Base-by-base conservation (phyloP, 2,113 vertebrate species). In the Pangasianodon gigas region DNA sequence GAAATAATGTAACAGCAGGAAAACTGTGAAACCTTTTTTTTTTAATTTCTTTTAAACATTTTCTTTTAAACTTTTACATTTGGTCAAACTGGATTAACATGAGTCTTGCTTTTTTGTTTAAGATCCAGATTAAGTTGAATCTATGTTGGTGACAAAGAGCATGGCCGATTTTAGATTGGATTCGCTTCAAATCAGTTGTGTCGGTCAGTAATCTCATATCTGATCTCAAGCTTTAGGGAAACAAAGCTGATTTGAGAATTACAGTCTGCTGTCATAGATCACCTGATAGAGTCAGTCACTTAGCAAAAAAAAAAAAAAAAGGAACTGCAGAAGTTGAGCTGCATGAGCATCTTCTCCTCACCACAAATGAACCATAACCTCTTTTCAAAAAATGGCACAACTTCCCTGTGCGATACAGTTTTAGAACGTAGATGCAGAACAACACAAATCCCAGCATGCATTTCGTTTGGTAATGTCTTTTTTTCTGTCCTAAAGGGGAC, bases 401-500 rank as follows among this genome's bases (percentile, higher is more conserved):
- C 71, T 62, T 60, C 56, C 58, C n/a, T 88, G 41, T 79, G 74
- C 9, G 2, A 44, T 46, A 5, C 24, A 14, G 14, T 77, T 75
- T 29, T 56, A 13, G 60, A 19, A 58, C 7, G 32, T 10, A 3
- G 21, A 24, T 87, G 16, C 11, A 75, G 16, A 41, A 10, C n/a
- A 13, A 26, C n/a, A 52, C 32, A 18, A 56, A 32, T 44, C n/a
- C 32, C 18, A 62, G 85, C 37, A 41, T 21, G 14, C 1, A 16
- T 16, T 9, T 85, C 19, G 52, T 85, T 29, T 26, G 6, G 16
- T 75, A 4, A 3, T 56, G 5, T 74, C n/a, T 4, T 41, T 88
- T 46, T 71, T 26, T 79, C 54, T 87, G 14, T 83, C 52, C 2
- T 92, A 91, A 93, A 99, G 98, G 98, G 98, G 56, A 97, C 97